Evolutionary conservation across 1,140 invertebrate genomes (phyloP).

Genomic region (Meloidogyne chitwoodi): DNA sequence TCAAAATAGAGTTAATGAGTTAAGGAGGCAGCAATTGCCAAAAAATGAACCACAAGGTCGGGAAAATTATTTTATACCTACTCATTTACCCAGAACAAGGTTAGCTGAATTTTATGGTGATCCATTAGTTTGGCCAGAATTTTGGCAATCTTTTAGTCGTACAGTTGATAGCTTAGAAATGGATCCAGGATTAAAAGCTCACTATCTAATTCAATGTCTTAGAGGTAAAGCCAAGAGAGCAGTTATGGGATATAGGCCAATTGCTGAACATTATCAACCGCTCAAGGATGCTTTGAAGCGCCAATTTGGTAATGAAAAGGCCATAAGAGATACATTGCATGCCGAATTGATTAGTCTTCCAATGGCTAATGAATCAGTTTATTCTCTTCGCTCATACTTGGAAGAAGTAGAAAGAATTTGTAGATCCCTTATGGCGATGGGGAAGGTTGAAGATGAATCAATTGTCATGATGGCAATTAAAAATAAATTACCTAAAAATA

Average conservation of each 20-base stretch:
- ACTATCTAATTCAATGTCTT: not conserved
- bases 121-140: too few relatives aligned
- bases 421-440: not conserved
- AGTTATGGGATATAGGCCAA: not conserved
- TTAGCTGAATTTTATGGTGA: too few relatives aligned
- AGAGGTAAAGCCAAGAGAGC: not conserved
- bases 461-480: not conserved
- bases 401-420: constrained; percentile 4
- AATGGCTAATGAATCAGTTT: not conserved
- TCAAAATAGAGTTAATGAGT: too few relatives aligned
- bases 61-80: too few relatives aligned
- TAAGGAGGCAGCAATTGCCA: too few relatives aligned
- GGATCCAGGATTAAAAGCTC: too few relatives aligned
- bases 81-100: too few relatives aligned
- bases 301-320: not conserved
- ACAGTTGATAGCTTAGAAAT: too few relatives aligned
- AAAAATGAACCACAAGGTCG: too few relatives aligned
- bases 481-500: not conserved
- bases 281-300: not conserved
- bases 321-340: not conserved
- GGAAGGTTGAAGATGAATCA: not conserved
- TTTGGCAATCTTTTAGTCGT: too few relatives aligned
- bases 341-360: not conserved
- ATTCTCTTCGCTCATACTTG: not conserved
- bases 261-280: not conserved